Evolutionary conservation across 2,797 vertebrate species (phyloP).

Genomic region (Myotis planiceps): DNA sequence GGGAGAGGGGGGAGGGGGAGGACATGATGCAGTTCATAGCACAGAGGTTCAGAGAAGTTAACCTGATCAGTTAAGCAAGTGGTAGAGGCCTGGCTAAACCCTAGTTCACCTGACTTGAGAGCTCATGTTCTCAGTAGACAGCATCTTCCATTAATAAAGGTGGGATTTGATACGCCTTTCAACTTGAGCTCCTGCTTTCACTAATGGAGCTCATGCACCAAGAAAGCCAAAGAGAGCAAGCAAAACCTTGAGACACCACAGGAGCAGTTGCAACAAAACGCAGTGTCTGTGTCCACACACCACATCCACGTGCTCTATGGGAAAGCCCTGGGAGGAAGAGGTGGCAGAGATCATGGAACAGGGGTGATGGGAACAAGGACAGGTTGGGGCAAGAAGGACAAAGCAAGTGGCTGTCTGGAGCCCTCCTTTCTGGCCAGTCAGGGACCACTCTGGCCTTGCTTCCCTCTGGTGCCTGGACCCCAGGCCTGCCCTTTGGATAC

Average conservation of each 20-base stretch:
- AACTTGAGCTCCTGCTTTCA: background rate
- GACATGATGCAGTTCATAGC: background rate
- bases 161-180: background rate
- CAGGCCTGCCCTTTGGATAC: background rate
- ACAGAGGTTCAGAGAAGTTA: background rate
- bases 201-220: background rate
- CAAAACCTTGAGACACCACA: background rate
- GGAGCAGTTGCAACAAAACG: background rate
- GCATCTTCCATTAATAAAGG: background rate
- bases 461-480: background rate
- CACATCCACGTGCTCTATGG: background rate
- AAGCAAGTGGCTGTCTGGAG: background rate
- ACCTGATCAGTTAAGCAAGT: background rate
- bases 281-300: background rate
- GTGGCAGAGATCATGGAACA: background rate
- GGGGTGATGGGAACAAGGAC: background rate
- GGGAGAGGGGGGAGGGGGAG: fast-evolving
- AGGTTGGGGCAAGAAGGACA: background rate
- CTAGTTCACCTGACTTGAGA: background rate
- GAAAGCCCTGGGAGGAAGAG: background rate
- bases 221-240: background rate
- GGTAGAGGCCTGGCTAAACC: background rate
- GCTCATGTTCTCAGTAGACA: background rate
- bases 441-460: background rate
- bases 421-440: background rate